Base-by-base conservation (phyloP, 2,888 invertebrate species). In the Oligia strigilis region DNA sequence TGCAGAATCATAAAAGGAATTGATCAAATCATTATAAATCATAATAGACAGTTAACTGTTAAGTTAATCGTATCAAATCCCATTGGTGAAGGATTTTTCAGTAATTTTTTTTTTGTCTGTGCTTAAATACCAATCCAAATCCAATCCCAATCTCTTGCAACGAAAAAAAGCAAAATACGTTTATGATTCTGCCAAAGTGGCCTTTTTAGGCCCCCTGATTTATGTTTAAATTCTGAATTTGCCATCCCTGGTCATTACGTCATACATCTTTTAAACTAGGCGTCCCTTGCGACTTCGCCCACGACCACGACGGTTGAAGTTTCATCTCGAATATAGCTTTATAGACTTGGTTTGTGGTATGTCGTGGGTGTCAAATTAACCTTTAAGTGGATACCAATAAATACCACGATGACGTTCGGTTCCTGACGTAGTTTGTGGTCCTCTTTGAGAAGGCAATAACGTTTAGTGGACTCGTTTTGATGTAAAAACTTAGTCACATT, bases 251-350 rank as follows among this genome's bases (percentile, higher is more conserved):
- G 3, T 2, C 29, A 36, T 46, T 1, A 40, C 0, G 40, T 40
- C 40, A 40, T 29, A 40, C 49, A 60, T 88, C 60, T 80, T 73
- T 19, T 43, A 82, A 60, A 78, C 62, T 75, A 78, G 74, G 52
- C 49, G 36, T 83, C 88, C 73, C 83, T 13, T 29, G 79, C 36
- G 83, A 62, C n/a, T 72, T 49, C 80, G 46, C 88, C 88, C 81
- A 88, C 90, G 73, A 52, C 86, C 81, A 83, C 86, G 75, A 46
- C 36, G 52, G 78, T 67, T 52, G 58, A 75, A 29, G 46, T 79
- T 76, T 66, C 73, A 69, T 81, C 78, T 69, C 75, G 49, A 60
- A 77, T 80, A 83, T 69, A 72, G 80, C 72, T 77, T 73, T 88
- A 83, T 49, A 86, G 82, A 80, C 86, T 88, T 86, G 43, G n/a